phyloP scores from a whole-genome alignment of 2,888 invertebrate species.

The Aporophyla nigra region DNA sequence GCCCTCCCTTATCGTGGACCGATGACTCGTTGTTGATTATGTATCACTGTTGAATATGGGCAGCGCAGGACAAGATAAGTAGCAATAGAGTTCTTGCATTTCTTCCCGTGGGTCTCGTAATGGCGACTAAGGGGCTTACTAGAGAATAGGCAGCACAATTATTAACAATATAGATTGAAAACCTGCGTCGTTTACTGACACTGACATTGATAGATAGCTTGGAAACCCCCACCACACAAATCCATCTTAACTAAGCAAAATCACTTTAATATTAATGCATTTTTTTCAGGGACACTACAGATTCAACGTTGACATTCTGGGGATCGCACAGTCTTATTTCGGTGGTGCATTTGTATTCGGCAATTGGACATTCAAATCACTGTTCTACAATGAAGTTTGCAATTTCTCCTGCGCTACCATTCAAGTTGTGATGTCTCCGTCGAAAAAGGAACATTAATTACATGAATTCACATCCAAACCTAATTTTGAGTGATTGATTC shows the following conservation, averaged over 20 bases:
- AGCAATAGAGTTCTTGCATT: background rate
- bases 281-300: slow-evolving; percentile 61
- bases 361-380: slow-evolving; percentile 64
- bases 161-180: background rate
- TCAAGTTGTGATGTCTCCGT: slow-evolving; percentile 39
- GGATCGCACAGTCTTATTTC: slow-evolving; percentile 62
- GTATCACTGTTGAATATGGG: background rate
- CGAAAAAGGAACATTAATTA: slow-evolving; percentile 11
- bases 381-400: slow-evolving; percentile 66
- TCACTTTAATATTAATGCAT: background rate
- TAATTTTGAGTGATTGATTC: background rate
- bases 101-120: too few species aligned
- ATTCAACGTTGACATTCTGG: slow-evolving; percentile 46
- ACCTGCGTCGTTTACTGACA: background rate
- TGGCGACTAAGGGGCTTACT: too few species aligned
- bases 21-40: background rate
- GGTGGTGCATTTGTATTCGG: slow-evolving; percentile 67
- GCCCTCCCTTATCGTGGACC: background rate
- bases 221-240: background rate
- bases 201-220: background rate
- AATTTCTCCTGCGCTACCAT: slow-evolving; percentile 64
- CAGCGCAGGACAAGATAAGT: too few species aligned
- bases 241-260: background rate
- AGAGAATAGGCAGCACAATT: too few species aligned
- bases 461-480: background rate